Conservation (phyloP, 37 sponge, comb jelly and placozoan species). For the Corticium candelabrum region DNA sequence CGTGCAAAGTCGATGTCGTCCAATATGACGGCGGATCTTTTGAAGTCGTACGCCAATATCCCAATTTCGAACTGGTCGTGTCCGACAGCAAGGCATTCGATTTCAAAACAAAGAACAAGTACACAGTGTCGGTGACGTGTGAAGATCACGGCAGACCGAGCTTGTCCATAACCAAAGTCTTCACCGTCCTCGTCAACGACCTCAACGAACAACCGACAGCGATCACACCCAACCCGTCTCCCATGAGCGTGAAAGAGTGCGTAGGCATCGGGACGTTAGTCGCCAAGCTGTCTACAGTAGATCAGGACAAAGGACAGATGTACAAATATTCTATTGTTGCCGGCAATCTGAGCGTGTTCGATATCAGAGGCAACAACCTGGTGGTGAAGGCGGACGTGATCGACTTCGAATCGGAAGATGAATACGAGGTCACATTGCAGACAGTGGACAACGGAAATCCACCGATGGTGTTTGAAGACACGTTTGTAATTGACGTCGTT, state of each 20-base stretch:
- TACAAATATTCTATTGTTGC: background rate
- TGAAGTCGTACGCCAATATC: background rate
- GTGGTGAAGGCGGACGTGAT: background rate
- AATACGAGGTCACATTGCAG: background rate
- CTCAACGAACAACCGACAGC: background rate
- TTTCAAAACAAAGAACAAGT: background rate
- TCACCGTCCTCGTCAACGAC: background rate
- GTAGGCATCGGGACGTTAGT: background rate
- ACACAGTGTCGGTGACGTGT: background rate
- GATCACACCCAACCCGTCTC: background rate
- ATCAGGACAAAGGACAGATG: background rate
- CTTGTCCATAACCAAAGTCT: background rate
- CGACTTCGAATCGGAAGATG: background rate
- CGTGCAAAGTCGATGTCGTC: background rate
- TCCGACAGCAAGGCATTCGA: background rate
- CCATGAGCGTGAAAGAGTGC: background rate
- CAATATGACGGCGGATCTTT: background rate
- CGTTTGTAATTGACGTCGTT: background rate
- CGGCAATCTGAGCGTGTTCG: background rate
- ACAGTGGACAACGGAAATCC: background rate
- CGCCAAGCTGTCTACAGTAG: background rate
- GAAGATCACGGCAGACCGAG: constrained; percentile 1
- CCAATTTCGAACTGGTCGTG: background rate
- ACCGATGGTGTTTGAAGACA: background rate
- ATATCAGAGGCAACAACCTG: background rate